Conservation (phyloP, 2,113 vertebrate genomes). For the Patagioenas fasciata region DNA sequence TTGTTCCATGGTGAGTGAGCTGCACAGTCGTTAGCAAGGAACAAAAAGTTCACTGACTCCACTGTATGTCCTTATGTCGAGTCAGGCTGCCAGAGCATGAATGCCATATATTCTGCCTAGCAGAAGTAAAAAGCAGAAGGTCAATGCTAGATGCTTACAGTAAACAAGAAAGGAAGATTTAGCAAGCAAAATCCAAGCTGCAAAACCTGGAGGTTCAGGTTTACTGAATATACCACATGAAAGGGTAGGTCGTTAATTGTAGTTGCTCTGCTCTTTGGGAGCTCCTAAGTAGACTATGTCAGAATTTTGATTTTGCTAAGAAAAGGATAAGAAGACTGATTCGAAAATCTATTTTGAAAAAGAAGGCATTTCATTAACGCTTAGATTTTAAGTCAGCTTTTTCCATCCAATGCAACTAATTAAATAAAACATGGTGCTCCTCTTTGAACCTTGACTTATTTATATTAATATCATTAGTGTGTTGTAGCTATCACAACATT, state of each 20-base stretch:
- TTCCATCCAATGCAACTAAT: background rate
- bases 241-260: background rate
- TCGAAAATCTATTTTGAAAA: background rate
- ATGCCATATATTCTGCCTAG: background rate
- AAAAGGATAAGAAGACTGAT: background rate
- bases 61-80: background rate
- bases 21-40: background rate
- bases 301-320: background rate
- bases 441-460: background rate
- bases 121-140: constrained; percentile 66
- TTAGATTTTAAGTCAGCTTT: background rate
- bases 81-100: constrained; percentile 39
- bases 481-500: background rate
- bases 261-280: background rate
- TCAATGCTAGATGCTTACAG: constrained; percentile 36
- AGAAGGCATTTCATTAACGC: background rate
- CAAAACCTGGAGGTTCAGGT: background rate
- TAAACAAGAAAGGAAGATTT: constrained; percentile 39
- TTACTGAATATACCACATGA: background rate
- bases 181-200: background rate
- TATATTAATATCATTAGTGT: background rate
- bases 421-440: rapidly evolving
- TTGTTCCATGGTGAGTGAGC: constrained; percentile 53
- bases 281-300: background rate
- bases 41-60: constrained; percentile 40